Evolutionary conservation across 2,888 invertebrate species (phyloP).

Genomic region (Diarsia rubi): DNA sequence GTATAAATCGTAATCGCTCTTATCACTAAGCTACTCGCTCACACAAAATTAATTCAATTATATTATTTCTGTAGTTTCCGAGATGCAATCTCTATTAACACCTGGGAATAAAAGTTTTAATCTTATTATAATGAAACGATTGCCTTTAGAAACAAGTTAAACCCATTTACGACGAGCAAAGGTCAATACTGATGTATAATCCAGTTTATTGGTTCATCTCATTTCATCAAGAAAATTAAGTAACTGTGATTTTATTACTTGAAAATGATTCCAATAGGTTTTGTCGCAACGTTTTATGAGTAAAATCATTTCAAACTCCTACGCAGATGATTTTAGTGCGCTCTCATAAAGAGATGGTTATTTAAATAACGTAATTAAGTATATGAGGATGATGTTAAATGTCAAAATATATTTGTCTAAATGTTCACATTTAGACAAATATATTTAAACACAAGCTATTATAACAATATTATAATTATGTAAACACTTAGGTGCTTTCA

Average conservation of each 20-base stretch:
- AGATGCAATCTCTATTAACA: neutral
- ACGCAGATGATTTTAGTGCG: constrained; percentile 28
- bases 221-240: constrained; percentile 52
- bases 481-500: no score
- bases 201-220: constrained; percentile 34
- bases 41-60: neutral
- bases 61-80: neutral
- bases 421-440: neutral
- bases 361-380: constrained; percentile 34
- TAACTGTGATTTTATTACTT: constrained; percentile 53
- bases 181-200: constrained; percentile 34
- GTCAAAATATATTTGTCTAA: no score
- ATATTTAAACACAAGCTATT: no score
- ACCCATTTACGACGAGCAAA: constrained; percentile 20
- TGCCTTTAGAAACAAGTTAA: constrained; percentile 9
- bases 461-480: no score
- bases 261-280: constrained; percentile 26
- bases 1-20: no score
- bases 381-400: no score
- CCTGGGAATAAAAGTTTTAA: constrained; percentile 12
- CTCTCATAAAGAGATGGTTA: constrained; percentile 18
- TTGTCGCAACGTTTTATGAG: constrained; percentile 27
- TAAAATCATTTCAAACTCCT: constrained; percentile 42
- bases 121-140: neutral
- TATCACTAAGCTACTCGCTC: no score